These are phyloP conservation scores for Conomelus anceps DNA, from an alignment of 2,888 invertebrate genomes.

Conservation along the genomic window DNA sequence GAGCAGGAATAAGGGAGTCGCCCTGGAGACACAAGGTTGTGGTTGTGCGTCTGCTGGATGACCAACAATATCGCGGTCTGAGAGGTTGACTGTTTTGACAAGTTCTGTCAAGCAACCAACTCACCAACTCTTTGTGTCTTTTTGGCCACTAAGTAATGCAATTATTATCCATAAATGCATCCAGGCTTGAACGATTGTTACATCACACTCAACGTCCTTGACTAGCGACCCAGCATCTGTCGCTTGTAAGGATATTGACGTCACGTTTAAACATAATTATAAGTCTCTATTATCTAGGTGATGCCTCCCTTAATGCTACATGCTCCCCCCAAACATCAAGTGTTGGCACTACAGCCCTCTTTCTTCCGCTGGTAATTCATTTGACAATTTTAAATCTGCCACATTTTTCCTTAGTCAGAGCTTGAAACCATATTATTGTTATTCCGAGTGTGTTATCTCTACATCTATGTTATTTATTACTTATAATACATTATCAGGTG, in stretches of 20 bases:
- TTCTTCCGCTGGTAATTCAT: no score
- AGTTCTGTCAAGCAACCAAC: not conserved
- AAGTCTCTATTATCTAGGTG: not conserved
- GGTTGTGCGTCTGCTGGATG: no score
- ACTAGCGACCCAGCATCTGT: not conserved
- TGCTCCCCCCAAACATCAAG: no score
- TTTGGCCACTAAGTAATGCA: not conserved
- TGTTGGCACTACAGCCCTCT: no score
- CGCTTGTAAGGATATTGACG: not conserved
- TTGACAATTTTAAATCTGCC: no score
- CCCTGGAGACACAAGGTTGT: not conserved
- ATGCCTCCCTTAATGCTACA: no score
- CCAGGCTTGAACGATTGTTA: not conserved
- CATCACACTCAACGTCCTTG: not conserved
- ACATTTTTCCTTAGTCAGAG: no score
- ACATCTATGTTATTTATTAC: no score
- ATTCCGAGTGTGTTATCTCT: no score
- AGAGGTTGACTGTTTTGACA: not conserved
- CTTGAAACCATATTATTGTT: no score
- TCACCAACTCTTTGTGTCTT: not conserved
- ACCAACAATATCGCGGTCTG: not conserved
- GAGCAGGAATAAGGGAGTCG: not conserved
- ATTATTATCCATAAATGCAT: not conserved
- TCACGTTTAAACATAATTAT: not conserved
- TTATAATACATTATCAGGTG: no score